Base-by-base conservation (phyloP, 64 coral and sea anemone species). In the Platygyra sinensis region DNA sequence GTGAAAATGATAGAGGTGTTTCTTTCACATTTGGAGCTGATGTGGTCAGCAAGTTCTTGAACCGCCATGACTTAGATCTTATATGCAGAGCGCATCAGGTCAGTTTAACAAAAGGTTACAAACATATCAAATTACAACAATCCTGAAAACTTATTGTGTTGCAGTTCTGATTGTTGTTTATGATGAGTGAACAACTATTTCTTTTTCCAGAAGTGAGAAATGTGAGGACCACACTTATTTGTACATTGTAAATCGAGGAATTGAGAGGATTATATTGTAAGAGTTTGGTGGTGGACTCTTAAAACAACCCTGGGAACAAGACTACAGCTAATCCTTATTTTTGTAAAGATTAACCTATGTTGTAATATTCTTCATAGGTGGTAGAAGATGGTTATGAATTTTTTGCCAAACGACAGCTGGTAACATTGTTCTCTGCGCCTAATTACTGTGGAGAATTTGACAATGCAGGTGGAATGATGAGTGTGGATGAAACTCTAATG, bases 311-410 rank as follows among this genome's bases (percentile, higher is more conserved):
- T 46, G 42, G 42, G 42, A 46, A 46, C 42, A 46, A 46, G 3
- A 46, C 42, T 46, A 46, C 7, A 46, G 42, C 42, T 0, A 46
- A 46, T n/a, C 42, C 42, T 46, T 46, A 46, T 0, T 46, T 46
- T 3, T 5, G 42, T 57, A 57, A 57, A 14, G 54, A 12, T 57
- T 14, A 83, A 60, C 62, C 29, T 19, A 88, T 29, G 42, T 29
- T 86, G 5, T 12, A 4, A 27, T 77, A 13, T 16, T 8, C 60
- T 79, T 50, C 18, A 55, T 63, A 98, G 96, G 96, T 98, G 42
- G 96, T 98, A 30, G 96, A 98, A 93, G 96, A 98, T 89, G 96
- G 96, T 75, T 98, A 98, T 89, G 96, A 98, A 49, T 98, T 98
- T 67, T 98, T 98, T 83, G 96, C 96, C 82, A 98, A 98, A 76